A percentile compares a stretch with the other conserved stretches of the same genome.
These are phyloP conservation scores for Eupithecia subfuscata DNA, from an alignment of 2,888 invertebrate genomes.

Conservation along the genomic window DNA sequence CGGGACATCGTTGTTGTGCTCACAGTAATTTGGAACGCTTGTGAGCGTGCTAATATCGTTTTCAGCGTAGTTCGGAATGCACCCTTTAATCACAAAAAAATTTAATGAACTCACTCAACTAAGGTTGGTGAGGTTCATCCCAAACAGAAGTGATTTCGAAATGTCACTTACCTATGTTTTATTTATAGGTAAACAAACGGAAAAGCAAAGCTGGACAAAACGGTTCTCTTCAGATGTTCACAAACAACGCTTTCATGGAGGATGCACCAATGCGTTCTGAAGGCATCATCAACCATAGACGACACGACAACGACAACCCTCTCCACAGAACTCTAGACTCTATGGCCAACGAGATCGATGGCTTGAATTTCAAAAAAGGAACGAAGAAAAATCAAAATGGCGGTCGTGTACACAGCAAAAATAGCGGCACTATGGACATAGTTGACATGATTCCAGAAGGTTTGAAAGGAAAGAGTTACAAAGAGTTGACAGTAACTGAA, in stretches of 20 bases:
- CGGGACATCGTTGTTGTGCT: too few species aligned
- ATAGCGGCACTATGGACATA: slow-evolving; percentile 24
- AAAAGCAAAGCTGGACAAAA: slow-evolving; percentile 46
- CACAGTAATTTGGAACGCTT: too few species aligned
- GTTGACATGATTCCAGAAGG: slow-evolving; percentile 51
- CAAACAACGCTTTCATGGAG: slow-evolving; percentile 62
- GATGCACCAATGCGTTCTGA: slow-evolving; percentile 32
- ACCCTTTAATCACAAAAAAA: too few species aligned
- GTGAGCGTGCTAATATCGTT: too few species aligned
- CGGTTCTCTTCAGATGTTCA: slow-evolving; percentile 54
- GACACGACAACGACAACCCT: slow-evolving; percentile 67
- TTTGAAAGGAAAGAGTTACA: slow-evolving; percentile 67
- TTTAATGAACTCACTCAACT: too few species aligned
- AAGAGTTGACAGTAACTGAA: slow-evolving; percentile 64
- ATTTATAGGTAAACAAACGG: slow-evolving; percentile 55
- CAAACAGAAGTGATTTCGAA: background rate
- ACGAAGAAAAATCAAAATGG: slow-evolving; percentile 35
- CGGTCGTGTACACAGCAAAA: slow-evolving; percentile 27
- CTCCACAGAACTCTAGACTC: slow-evolving; percentile 68
- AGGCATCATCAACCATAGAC: slow-evolving; percentile 68
- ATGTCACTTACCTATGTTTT: slow-evolving; percentile 1
- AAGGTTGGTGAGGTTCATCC: background rate
- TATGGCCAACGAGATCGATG: slow-evolving; percentile 66
- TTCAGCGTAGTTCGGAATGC: too few species aligned
- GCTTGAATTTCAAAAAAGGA: slow-evolving; percentile 39